Evolutionary conservation across 2,888 invertebrate species (phyloP).

Genomic region (Boloria selene): DNA sequence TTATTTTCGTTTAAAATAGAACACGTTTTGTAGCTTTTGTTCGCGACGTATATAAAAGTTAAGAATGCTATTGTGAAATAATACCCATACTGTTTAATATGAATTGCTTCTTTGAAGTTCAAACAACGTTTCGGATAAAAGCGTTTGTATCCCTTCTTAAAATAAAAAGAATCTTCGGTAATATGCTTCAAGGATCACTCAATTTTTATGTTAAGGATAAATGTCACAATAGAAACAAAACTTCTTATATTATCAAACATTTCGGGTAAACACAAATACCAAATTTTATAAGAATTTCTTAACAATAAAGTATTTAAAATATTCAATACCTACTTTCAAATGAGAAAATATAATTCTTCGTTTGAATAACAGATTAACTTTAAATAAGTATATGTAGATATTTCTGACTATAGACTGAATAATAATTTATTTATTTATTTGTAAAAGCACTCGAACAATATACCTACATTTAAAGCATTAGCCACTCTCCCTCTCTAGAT

Average conservation of each 20-base stretch:
- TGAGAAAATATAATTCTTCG: too few species aligned
- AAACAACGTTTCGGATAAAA: constrained; percentile 27
- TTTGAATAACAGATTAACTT: too few species aligned
- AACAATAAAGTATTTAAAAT: not conserved
- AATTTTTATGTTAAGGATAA: constrained; percentile 13
- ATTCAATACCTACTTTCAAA: too few species aligned
- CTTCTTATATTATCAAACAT: constrained; percentile 5
- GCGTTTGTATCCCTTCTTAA: constrained; percentile 25
- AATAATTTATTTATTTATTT: too few species aligned
- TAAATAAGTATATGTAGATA: too few species aligned
- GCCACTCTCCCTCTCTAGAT: too few species aligned
- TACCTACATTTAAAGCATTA: too few species aligned
- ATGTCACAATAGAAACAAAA: constrained; percentile 10
- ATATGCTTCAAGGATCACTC: constrained; percentile 26
- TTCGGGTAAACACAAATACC: constrained; percentile 8
- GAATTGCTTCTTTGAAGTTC: constrained; percentile 36
- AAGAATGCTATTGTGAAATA: constrained; percentile 32
- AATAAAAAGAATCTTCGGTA: constrained; percentile 29
- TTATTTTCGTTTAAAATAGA: constrained; percentile 15
- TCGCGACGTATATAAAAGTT: constrained; percentile 20
- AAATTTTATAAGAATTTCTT: constrained; percentile 1
- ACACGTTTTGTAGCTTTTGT: constrained; percentile 23
- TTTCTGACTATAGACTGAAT: too few species aligned
- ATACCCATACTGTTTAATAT: constrained; percentile 33
- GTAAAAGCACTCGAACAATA: too few species aligned